A percentile compares a stretch with the other conserved stretches of the same genome.
phyloP scores from a whole-genome alignment of 2,113 vertebrate genomes.

The Cercopithecus mona region DNA sequence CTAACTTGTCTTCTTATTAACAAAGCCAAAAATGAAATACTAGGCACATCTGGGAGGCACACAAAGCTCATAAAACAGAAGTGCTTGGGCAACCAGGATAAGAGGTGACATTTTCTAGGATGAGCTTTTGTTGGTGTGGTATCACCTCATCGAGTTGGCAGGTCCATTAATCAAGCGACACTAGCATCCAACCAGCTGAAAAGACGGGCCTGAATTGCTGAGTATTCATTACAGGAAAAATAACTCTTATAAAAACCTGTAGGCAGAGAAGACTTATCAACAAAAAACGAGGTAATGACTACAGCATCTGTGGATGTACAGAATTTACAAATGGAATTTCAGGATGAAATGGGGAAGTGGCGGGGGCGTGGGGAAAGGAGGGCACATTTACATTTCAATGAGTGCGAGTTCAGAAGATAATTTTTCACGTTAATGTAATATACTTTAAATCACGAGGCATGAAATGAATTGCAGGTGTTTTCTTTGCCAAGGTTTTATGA shows the following conservation, averaged over 20 bases:
- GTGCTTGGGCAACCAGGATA: not conserved
- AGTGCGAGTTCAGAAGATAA: not conserved
- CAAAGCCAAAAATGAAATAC: constrained; percentile 3
- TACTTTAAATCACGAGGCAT: not conserved
- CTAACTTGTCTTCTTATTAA: constrained; percentile 23
- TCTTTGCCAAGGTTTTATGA: not conserved
- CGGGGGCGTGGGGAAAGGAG: not conserved
- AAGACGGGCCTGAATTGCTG: not conserved
- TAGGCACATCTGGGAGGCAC: not conserved
- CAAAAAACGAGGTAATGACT: not conserved
- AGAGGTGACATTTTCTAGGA: constrained; percentile 37
- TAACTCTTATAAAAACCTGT: not conserved
- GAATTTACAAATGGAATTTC: constrained; percentile 56
- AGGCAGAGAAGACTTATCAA: not conserved
- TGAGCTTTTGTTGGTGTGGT: constrained; percentile 23
- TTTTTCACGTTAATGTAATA: constrained; percentile 26
- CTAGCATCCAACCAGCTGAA: not conserved
- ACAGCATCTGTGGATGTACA: not conserved
- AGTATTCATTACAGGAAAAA: constrained; percentile 44
- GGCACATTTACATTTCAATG: constrained; percentile 54
- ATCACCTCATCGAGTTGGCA: constrained; percentile 16
- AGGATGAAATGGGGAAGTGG: not conserved
- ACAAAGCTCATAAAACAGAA: not conserved
- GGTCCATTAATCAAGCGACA: constrained; percentile 72
- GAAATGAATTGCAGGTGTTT: not conserved